Evolutionary conservation across 2,888 invertebrate species (phyloP), one percentile per base, ranked within the genome.

Genomic region (Euplagia quadripunctaria): DNA sequence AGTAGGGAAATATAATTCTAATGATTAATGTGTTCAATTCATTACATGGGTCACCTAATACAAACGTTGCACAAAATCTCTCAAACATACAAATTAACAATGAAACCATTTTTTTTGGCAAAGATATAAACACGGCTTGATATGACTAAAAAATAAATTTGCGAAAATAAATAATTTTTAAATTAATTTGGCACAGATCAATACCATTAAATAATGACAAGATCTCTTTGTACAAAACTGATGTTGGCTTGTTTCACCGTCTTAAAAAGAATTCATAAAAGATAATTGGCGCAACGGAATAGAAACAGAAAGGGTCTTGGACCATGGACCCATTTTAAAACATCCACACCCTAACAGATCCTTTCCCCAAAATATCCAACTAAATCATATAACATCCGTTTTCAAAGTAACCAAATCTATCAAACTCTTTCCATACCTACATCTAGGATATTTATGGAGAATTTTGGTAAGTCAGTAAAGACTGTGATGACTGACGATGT

Each of bases 151-250:
- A 72, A 52, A 74, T 73, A 64, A 9, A 63, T 69, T 72, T 76
- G 61, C 61, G 63, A 76, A 78, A 72, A 69, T 70, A 63, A 71
- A 66, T 63, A 69, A 46, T 61, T 68, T 72, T 42, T 70, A 82
- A 79, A 82, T 80, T 70, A 80, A 86, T 86, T 88, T 88, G 88
- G 88, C 88, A 88, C 88, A 80, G 43, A 61, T 77, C 64, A 74
- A 76, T 70, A 71, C 78, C 20, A 70, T 75, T 66, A 74, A 64
- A 79, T 31, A 73, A 82, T 80, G 70, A 78, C 79, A 77, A 58
- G 61, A 70, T 67, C 70, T 70, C 51, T 42, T 51, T 4, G 17
- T 52, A 64, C 12, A 20, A 20, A 14, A 11, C 6, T 9, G 4
- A 46, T 9, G 20, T 9, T 20, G 9, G 69, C n/a, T 49, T 52